Percentiles rank a stretch among this genome's conserved stretches.
Evolutionary conservation across 1,140 invertebrate genomes (phyloP).

Genomic region (Drosophila suzukii): DNA sequence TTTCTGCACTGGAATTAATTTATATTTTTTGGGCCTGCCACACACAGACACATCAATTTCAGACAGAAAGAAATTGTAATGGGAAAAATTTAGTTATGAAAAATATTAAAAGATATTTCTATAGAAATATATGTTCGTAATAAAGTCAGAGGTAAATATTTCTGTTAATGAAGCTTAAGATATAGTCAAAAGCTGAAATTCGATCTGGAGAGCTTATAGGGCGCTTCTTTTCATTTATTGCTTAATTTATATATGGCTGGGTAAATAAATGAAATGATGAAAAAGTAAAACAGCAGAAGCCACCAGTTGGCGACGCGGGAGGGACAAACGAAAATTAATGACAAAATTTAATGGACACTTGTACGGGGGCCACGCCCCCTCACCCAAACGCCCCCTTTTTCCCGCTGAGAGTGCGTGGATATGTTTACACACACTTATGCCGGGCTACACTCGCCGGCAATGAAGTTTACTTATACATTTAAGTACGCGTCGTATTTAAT

Average conservation of each 20-base stretch:
- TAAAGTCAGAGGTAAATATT: no score
- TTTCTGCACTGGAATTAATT: conserved; percentile 17
- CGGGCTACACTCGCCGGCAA: conserved; percentile 44
- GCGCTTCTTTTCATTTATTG: conserved; percentile 37
- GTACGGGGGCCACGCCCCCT: conserved; percentile 38
- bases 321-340: conserved; percentile 75
- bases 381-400: background rate
- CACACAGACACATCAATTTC: conserved; percentile 2
- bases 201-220: background rate
- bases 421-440: conserved; percentile 70
- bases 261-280: conserved; percentile 45
- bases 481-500: conserved; percentile 64
- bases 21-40: conserved; percentile 31
- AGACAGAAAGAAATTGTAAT: background rate
- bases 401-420: conserved; percentile 29
- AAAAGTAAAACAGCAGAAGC: conserved; percentile 50
- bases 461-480: conserved; percentile 62
- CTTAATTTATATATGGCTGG: conserved; percentile 40
- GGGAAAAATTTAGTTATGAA: background rate
- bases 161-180: background rate
- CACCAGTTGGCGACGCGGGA: conserved; percentile 14
- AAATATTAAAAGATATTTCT: background rate
- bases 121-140: background rate
- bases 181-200: conserved; percentile 5
- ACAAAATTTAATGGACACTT: conserved; percentile 78